These are phyloP conservation scores for Ormyrus nitidulus DNA, from an alignment of 2,888 invertebrate genomes.

Conservation along the genomic window DNA sequence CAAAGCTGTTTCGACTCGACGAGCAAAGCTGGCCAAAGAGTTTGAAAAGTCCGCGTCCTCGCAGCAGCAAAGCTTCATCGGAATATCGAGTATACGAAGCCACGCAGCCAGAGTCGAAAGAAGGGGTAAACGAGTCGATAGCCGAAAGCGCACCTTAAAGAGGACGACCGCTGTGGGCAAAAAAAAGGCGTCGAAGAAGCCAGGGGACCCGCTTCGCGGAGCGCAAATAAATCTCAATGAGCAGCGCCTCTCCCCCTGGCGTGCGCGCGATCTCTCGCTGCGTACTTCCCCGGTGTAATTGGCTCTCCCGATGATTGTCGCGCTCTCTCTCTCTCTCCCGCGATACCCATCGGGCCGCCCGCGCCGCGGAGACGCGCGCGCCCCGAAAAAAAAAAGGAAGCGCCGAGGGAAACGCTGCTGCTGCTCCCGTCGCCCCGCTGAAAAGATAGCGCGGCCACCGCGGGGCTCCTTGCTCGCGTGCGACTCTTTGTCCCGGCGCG, in stretches of 20 bases:
- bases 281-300: slow-evolving; percentile 66
- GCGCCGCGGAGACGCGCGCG: not conserved
- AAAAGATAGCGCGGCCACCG: too few species aligned
- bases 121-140: slow-evolving; percentile 25
- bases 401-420: too few species aligned
- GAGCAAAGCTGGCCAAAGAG: not conserved
- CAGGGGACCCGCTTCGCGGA: not conserved
- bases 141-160: not conserved
- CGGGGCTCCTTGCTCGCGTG: too few species aligned
- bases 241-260: slow-evolving; percentile 55
- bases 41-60: not conserved
- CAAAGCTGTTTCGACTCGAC: not conserved
- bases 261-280: slow-evolving; percentile 37
- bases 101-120: slow-evolving; percentile 27
- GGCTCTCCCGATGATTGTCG: slow-evolving; percentile 71
- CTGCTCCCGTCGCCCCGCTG: too few species aligned
- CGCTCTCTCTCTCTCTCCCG: too few species aligned
- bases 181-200: slow-evolving; percentile 4
- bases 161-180: not conserved
- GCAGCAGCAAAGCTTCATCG: slow-evolving; percentile 1
- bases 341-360: not conserved
- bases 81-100: slow-evolving; percentile 34
- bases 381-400: too few species aligned
- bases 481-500: too few species aligned
- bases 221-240: slow-evolving; percentile 67